phyloP scores from a whole-genome alignment of 2,888 invertebrate genomes.

The Drosophila lacicola region DNA sequence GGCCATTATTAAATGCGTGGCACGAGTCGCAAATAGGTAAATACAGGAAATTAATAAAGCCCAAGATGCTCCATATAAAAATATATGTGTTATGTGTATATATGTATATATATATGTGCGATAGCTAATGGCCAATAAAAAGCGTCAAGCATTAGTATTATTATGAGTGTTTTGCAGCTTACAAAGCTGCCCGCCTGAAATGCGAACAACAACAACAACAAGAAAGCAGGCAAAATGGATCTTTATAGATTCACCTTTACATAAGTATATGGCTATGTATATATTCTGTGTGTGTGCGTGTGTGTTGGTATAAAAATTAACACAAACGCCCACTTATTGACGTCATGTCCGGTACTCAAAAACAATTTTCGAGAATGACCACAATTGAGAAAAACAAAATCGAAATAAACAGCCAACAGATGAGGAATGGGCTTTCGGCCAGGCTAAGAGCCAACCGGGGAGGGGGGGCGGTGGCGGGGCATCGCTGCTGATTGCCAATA shows the following conservation, averaged over 20 bases:
- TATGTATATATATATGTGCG: constrained; percentile 7
- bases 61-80: constrained; percentile 7
- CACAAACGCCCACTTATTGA: constrained; percentile 85
- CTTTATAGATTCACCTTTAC: constrained; percentile 43
- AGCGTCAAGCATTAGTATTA: constrained; percentile 56
- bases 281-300: constrained; percentile 12
- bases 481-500: constrained; percentile 69
- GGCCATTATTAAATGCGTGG: constrained; percentile 57
- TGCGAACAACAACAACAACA: constrained; percentile 7
- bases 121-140: constrained; percentile 49
- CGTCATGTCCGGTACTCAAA: constrained; percentile 85
- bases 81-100: not conserved
- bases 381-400: constrained; percentile 81
- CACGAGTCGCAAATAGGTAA: constrained; percentile 59
- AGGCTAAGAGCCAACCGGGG: not conserved
- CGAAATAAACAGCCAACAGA: constrained; percentile 68
- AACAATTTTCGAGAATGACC: constrained; percentile 81
- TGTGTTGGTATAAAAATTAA: constrained; percentile 76
- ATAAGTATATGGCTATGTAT: constrained; percentile 24
- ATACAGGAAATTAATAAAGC: constrained; percentile 65
- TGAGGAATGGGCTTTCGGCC: constrained; percentile 46
- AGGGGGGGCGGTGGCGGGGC: constrained; percentile 11
- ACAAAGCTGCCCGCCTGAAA: constrained; percentile 27
- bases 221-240: constrained; percentile 26
- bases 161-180: constrained; percentile 47